phyloP scores from a whole-genome alignment of 1,140 invertebrate species.

The Daktulosphaira vitifoliae region DNA sequence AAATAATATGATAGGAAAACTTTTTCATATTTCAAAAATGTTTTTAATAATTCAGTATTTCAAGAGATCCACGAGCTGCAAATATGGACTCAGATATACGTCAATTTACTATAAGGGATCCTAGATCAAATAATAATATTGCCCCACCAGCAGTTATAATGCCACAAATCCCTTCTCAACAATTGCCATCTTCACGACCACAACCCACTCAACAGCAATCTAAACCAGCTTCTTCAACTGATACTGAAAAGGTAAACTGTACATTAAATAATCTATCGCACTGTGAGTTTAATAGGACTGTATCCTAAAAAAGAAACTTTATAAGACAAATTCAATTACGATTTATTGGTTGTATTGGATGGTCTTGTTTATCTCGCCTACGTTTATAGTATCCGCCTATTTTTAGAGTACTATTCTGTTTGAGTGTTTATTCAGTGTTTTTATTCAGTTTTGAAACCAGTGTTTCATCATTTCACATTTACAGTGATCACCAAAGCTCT shows the following conservation, averaged over 20 bases:
- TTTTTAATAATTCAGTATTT: conserved; percentile 9
- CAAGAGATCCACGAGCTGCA: conserved; percentile 28
- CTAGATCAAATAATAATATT: not conserved
- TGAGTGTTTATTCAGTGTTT: too few relatives aligned
- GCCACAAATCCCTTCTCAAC: conserved; percentile 7
- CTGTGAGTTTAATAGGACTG: not conserved
- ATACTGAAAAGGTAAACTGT: conserved; percentile 44
- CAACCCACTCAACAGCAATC: not conserved
- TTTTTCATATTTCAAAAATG: too few relatives aligned
- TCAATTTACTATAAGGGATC: conserved; percentile 10
- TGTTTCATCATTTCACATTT: too few relatives aligned
- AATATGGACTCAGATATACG: conserved; percentile 19
- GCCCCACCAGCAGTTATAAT: not conserved
- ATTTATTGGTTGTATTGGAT: too few relatives aligned
- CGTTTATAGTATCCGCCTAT: too few relatives aligned
- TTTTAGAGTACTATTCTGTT: too few relatives aligned
- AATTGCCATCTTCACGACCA: conserved; percentile 1
- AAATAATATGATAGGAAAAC: not conserved
- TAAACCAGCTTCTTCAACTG: conserved; percentile 35
- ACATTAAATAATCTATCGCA: not conserved
- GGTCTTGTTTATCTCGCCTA: too few relatives aligned
- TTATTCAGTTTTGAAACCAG: too few relatives aligned
- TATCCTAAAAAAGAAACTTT: not conserved
- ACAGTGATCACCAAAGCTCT: too few relatives aligned
- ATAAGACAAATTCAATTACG: too few relatives aligned